Conservation (phyloP, 1,140 invertebrate species). For the Orius insidiosus region DNA sequence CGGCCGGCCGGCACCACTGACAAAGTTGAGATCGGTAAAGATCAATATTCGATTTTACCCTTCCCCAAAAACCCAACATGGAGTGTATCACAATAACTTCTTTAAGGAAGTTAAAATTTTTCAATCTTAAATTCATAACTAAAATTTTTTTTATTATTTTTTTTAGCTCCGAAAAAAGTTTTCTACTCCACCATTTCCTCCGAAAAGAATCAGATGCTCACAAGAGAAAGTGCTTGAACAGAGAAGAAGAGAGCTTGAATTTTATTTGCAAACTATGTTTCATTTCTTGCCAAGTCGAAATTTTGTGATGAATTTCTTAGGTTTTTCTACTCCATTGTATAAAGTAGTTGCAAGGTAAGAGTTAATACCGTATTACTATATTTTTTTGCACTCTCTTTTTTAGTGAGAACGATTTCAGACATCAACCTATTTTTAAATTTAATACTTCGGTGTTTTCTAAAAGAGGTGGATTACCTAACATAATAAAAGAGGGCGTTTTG, state of each 20-base stretch:
- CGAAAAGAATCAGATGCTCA: constrained; percentile 40
- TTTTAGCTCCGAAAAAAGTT: constrained; percentile 29
- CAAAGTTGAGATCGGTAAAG: too few species aligned
- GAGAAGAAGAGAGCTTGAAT: constrained; percentile 33
- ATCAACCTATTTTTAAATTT: too few species aligned
- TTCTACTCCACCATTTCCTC: constrained; percentile 38
- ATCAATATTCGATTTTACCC: too few species aligned
- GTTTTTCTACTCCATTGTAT: constrained; percentile 1
- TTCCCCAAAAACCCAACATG: too few species aligned
- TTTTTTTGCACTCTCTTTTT: background rate
- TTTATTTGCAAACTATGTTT: constrained; percentile 38
- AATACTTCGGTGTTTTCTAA: too few species aligned
- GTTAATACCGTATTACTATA: background rate
- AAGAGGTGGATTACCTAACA: too few species aligned
- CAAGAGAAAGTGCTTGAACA: constrained; percentile 42
- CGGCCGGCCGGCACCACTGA: too few species aligned
- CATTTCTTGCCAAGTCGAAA: constrained; percentile 21
- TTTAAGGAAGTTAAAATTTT: too few species aligned
- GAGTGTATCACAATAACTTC: too few species aligned
- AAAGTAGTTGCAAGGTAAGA: background rate
- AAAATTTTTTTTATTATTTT: constrained; percentile 17
- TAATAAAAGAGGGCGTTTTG: too few species aligned
- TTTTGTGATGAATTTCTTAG: constrained; percentile 17
- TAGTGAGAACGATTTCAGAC: too few species aligned
- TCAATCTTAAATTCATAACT: too few species aligned